Base-by-base conservation (phyloP, 2,113 vertebrate species). In the Toxotes chatareus region DNA sequence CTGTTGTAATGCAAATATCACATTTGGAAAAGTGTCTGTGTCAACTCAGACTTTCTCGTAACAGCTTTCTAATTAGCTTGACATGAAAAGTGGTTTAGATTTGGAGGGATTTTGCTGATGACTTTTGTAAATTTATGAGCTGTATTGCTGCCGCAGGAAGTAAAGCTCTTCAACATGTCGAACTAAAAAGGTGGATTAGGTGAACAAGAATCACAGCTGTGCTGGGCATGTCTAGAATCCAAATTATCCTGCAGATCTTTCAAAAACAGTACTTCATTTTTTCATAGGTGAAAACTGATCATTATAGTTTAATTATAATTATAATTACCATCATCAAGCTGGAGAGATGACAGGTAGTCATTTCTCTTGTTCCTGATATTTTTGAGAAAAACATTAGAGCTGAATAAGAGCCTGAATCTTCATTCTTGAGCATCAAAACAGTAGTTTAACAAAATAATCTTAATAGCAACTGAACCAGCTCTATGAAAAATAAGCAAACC, bases 1-100 rank as follows among this genome's bases (percentile, higher is more conserved):
- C 51, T 73, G 40, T 67, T 67, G 57, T 38, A 57, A 16, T 66
- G 27, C 60, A 73, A 66, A 51, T 73, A 32, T 83, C n/a, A 64
- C 61, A 44, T 46, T 76, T 40, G 31, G 13, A 73, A 21, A 23
- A 82, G 60, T 27, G 0, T 27, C 53, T 16, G 38, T 36, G 66
- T 67, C 72, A 67, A 19, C 66, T 38, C 19, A 7, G 53, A 66
- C 53, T 85, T 73, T 64, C 44, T 77, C n/a, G 0, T 40, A 9
- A 68, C 64, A 0, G 19, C 31, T 47, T 65, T 69, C 10, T 73
- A 57, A 77, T 80, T 32, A 51, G 44, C 16, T 47, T 40, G 3
- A 53, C 49, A 51, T 46, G 32, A 51, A 36, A 56, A 44, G n/a
- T 60, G 44, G n/a, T 61, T 79, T 42, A 9, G n/a, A 47, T 75